Base-by-base conservation (phyloP, 2,888 invertebrate genomes). In the Anthoptus insignis region DNA sequence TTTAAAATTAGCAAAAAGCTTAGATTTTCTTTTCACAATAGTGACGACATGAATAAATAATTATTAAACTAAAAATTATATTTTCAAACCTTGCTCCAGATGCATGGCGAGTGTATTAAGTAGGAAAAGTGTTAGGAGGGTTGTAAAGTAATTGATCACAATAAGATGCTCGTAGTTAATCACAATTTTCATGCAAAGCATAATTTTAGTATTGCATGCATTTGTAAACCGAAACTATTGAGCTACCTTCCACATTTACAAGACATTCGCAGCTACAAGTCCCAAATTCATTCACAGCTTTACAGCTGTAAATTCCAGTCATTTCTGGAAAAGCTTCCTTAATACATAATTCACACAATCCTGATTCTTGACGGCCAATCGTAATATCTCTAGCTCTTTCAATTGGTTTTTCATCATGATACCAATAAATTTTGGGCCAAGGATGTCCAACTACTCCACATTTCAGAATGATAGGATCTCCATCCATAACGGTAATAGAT, bases 291-390 rank as follows among this genome's bases (percentile, higher is more conserved):
- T 98, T 99, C 59, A 94, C 93, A 56, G 98, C 98, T 77, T 94
- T 94, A 86, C 98, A 98, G 66, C 95, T 95, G 84, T 99, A 99
- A 82, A 95, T 95, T 66, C 98, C 98, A 77, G 97, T 96, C 94
- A 98, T 97, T 94, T 98, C 98, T 13, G 97, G 97, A 80, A 97
- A 97, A 58, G 97, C 98, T 94, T 98, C 98, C 71, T 95, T 95
- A 74, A 98, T 97, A 70, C 96, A 95, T 73, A 99, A 92, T 82
- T 96, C 96, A 80, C 97, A 97, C 66, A 95, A 91, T 69, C 98
- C 98, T 79, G 97, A 96, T 70, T 95, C 94, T 77, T 96, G 96
- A 84, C 97, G 97, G 39, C 95, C 94, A 59, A 97, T 95, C 13
- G 94, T 94, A 59, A 97, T 95, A 81, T 97, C 97, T 88, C 97